A percentile compares a stretch with the other conserved stretches of the same genome.
Evolutionary conservation across 2,888 invertebrate genomes (phyloP).

Genomic region (Leptinotarsa peninsularis): DNA sequence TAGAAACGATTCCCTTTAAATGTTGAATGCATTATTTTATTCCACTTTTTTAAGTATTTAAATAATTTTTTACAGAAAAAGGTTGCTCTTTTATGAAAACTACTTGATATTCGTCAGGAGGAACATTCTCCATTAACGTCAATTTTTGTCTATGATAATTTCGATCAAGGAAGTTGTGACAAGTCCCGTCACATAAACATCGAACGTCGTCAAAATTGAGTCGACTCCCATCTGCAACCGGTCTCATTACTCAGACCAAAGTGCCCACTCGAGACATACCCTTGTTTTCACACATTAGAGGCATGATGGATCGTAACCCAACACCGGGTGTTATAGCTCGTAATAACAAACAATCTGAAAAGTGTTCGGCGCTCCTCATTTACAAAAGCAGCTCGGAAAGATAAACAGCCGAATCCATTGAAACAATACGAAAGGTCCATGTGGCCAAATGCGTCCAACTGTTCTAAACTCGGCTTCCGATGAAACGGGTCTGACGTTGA

Average conservation of each 20-base stretch:
- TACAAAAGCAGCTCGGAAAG: constrained; percentile 20
- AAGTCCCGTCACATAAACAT: not conserved
- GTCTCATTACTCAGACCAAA: not conserved
- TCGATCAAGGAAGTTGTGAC: constrained; percentile 7
- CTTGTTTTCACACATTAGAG: constrained; percentile 25
- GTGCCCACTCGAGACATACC: constrained; percentile 19
- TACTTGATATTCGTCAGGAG: too few species aligned
- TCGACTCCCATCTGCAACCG: constrained; percentile 11
- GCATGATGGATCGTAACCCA: constrained; percentile 18
- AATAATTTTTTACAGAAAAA: too few species aligned
- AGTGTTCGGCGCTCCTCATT: constrained; percentile 24
- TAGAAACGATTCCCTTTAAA: too few species aligned
- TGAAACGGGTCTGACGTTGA: constrained; percentile 17
- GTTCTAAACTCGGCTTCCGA: constrained; percentile 27
- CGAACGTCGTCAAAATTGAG: constrained; percentile 8
- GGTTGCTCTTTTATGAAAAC: too few species aligned
- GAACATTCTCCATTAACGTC: too few species aligned
- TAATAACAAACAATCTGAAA: constrained; percentile 28
- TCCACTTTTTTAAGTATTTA: too few species aligned
- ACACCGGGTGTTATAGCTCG: constrained; percentile 23
- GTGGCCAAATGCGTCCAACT: constrained; percentile 26
- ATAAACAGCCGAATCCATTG: constrained; percentile 23
- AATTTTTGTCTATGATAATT: not conserved
- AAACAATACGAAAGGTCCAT: constrained; percentile 26
- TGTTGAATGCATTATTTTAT: too few species aligned